These are phyloP conservation scores for Epinephelus malabaricus DNA, from an alignment of 2,797 vertebrate species.

Conservation along the genomic window DNA sequence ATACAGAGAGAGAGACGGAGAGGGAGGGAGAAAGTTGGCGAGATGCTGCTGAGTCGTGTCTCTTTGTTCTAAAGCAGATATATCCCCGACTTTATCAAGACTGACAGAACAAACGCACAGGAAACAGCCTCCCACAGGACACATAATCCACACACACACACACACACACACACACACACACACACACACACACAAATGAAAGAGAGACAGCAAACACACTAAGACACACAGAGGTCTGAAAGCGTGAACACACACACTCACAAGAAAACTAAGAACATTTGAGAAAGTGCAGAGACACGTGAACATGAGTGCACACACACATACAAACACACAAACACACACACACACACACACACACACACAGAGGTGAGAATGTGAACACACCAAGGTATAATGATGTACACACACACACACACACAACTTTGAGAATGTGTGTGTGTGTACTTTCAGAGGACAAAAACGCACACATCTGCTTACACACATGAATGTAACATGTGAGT, in stretches of 20 bases:
- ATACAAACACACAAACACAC: slow-evolving; percentile 2
- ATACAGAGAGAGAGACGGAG: not conserved
- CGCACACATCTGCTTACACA: not conserved
- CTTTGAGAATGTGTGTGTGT: slow-evolving; percentile 20
- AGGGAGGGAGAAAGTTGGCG: slow-evolving; percentile 47
- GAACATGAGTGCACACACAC: not conserved
- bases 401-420: slow-evolving; percentile 18
- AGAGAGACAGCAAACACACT: slow-evolving; percentile 28
- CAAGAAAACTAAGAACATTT: slow-evolving; percentile 17
- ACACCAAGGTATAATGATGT: too few relatives aligned
- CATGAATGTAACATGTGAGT: not conserved
- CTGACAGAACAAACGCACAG: slow-evolving; percentile 81
- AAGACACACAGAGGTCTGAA: slow-evolving; percentile 24
- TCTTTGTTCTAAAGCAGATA: slow-evolving; percentile 83
- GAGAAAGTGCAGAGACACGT: slow-evolving; percentile 18
- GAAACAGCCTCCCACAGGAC: slow-evolving; percentile 80
- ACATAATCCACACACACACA: slow-evolving; percentile 71
- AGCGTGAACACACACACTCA: slow-evolving; percentile 21
- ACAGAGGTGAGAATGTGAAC: too few relatives aligned
- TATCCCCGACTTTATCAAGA: slow-evolving; percentile 82
- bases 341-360: slow-evolving; percentile 13
- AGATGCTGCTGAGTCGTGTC: slow-evolving; percentile 78
- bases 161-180: slow-evolving; percentile 37
- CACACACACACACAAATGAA: slow-evolving; percentile 25
- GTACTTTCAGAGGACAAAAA: slow-evolving; percentile 27